Evolutionary conservation across 2,888 invertebrate genomes (phyloP), one percentile per base, ranked within the genome.

Genomic region (Zygaena filipendulae): DNA sequence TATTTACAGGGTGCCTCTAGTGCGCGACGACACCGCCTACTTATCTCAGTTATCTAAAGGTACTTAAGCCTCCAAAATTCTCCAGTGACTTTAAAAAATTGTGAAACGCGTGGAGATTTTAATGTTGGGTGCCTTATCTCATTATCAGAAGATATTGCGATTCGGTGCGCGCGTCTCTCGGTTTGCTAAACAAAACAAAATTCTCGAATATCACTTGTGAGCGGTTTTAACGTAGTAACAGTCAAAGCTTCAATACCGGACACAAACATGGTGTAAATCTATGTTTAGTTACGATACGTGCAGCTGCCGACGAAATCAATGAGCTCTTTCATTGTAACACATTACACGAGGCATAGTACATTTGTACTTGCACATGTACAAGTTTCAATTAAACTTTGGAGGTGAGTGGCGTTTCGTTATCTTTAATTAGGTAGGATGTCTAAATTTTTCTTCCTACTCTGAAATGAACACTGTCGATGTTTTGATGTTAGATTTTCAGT

Each of bases 31-130:
- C 16, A 16, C 49, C 48, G 54, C 42, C 47, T 50, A 64, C 60
- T 75, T 79, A 79, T 77, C 77, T 70, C 64, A 64, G 59, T 75
- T 77, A 79, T 79, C 77, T 71, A 56, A 66, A 70, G 66, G 64
- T 68, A 60, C 47, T 70, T 75, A 77, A 75, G 74, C 77, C 74
- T 57, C 71, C 60, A 48, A 77, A 75, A 75, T 67, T 71, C 71
- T 59, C 61, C 50, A 48, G 59, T 60, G 68, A 63, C 61, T 70
- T 58, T 59, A 47, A 71, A n/a, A 75, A 77, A 75, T 75, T 77
- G 75, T 68, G 66, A 74, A 64, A 58, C 49, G 51, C 68, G 55
- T 58, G 57, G 51, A 63, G 70, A 74, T 71, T 75, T 75, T 59
- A 61, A 56, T 63, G 60, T 52, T 61, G 59, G 44, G 36, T 16